Evolutionary conservation across 2,888 invertebrate species (phyloP).

Genomic region (Tachina fera): DNA sequence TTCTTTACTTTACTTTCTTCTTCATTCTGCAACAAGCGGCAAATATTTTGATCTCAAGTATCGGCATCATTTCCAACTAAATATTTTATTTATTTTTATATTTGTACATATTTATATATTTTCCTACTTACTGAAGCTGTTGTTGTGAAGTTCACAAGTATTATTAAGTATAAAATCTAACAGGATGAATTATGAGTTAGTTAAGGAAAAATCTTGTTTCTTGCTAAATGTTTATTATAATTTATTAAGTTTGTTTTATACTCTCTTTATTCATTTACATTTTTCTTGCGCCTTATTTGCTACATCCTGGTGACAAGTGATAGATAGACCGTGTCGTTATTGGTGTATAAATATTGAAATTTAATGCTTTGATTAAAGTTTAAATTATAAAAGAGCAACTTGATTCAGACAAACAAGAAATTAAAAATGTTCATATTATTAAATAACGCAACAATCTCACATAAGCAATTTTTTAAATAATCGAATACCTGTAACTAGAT

Average conservation of each 20-base stretch:
- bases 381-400: neutral
- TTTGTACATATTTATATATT: slow-evolving; percentile 18
- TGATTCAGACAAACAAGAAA: neutral
- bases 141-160: slow-evolving; percentile 40
- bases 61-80: slow-evolving; percentile 47
- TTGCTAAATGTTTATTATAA: slow-evolving; percentile 48
- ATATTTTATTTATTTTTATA: slow-evolving; percentile 33
- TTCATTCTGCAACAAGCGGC: slow-evolving; percentile 29
- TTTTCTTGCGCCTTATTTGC: neutral
- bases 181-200: slow-evolving; percentile 66
- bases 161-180: slow-evolving; percentile 65
- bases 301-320: slow-evolving; percentile 39
- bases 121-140: neutral
- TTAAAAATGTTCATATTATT: too few species aligned
- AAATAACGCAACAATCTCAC: too few species aligned
- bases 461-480: too few species aligned
- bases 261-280: neutral
- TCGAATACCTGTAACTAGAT: too few species aligned
- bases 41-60: slow-evolving; percentile 55
- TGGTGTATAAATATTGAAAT: slow-evolving; percentile 24
- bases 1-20: neutral
- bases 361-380: neutral
- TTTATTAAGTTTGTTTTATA: slow-evolving; percentile 37
- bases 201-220: slow-evolving; percentile 64
- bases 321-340: slow-evolving; percentile 56